Conservation (phyloP, 2,888 invertebrate species). For the Xestia ashworthii region DNA sequence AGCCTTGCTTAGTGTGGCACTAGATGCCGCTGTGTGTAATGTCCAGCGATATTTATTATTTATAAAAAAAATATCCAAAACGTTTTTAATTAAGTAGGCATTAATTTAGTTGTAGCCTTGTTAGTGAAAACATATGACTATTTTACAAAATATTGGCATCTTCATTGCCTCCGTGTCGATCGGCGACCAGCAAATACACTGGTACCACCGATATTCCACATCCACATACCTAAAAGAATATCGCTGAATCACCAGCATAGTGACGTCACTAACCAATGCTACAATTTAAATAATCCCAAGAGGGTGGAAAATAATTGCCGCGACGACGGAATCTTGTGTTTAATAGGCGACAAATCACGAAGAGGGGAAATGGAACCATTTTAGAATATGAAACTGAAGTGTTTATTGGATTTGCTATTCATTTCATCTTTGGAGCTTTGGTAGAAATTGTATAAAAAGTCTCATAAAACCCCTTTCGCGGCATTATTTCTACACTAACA, state of each 20-base stretch:
- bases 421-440: neutral
- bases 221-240: slow-evolving; percentile 44
- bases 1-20: too few species aligned
- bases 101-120: neutral
- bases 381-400: slow-evolving; percentile 16
- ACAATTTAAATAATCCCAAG: slow-evolving; percentile 44
- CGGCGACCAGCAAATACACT: slow-evolving; percentile 25
- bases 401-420: slow-evolving; percentile 21
- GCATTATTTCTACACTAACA: neutral
- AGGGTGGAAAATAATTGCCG: slow-evolving; percentile 42
- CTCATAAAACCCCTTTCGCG: too few species aligned
- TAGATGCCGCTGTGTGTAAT: too few species aligned
- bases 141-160: neutral
- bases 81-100: neutral
- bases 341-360: slow-evolving; percentile 51
- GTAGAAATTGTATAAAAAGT: neutral
- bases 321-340: slow-evolving; percentile 18
- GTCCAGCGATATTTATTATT: too few species aligned
- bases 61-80: too few species aligned
- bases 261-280: slow-evolving; percentile 43
- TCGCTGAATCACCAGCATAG: slow-evolving; percentile 38
- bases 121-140: neutral
- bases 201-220: slow-evolving; percentile 13
- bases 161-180: slow-evolving; percentile 18
- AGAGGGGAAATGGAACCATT: slow-evolving; percentile 22